Conservation (phyloP, 2,888 invertebrate genomes). For the Caenorhabditis parvicauda region DNA sequence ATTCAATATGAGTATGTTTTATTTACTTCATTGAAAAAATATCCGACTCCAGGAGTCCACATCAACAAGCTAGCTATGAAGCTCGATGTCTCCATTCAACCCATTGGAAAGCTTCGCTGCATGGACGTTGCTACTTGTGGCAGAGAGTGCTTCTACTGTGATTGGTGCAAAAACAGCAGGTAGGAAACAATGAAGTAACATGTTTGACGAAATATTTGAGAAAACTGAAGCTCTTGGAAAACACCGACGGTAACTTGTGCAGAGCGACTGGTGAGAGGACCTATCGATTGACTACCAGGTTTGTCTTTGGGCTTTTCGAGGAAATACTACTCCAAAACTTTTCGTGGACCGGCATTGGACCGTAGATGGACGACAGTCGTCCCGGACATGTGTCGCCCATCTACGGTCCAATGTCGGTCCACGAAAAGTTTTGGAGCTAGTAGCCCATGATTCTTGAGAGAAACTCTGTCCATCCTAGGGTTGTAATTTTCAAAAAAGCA, state of each 20-base stretch:
- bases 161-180: constrained; percentile 54
- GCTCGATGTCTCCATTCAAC: constrained; percentile 60
- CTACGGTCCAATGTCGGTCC: too few species aligned
- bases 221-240: constrained; percentile 58
- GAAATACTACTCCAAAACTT: too few species aligned
- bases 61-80: constrained; percentile 61
- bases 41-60: constrained; percentile 54
- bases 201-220: constrained; percentile 22
- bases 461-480: too few species aligned
- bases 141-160: constrained; percentile 60
- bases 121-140: constrained; percentile 62
- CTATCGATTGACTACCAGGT: constrained; percentile 45
- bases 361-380: too few species aligned
- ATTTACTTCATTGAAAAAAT: too few species aligned
- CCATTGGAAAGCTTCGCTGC: constrained; percentile 59
- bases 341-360: too few species aligned
- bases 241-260: constrained; percentile 60
- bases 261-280: constrained; percentile 58
- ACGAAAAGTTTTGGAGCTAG: too few species aligned
- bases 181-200: neutral
- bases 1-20: neutral
- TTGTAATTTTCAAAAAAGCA: too few species aligned
- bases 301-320: too few species aligned
- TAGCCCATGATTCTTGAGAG: too few species aligned
- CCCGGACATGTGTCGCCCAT: too few species aligned